Percentiles rank a stretch among this genome's conserved stretches.
Conservation (phyloP, 2,888 invertebrate species). For the Dryomyza anilis region DNA sequence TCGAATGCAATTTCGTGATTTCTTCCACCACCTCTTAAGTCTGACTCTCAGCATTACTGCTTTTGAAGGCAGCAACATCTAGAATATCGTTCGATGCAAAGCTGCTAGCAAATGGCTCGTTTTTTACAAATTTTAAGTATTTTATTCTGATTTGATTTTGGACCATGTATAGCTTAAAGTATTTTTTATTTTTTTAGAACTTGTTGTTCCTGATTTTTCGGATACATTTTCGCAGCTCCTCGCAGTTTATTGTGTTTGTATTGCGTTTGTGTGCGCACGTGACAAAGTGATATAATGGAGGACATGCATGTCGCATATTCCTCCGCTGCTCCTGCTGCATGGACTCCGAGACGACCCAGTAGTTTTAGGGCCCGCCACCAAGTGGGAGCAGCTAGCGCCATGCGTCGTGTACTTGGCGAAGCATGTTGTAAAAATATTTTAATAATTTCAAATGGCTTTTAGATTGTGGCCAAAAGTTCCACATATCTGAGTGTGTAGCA, state of each 20-base stretch:
- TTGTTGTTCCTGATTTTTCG: too few relatives aligned
- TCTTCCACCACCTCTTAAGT: too few relatives aligned
- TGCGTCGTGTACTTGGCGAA: not conserved
- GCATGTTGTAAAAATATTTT: slow-evolving; percentile 1
- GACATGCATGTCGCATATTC: not conserved
- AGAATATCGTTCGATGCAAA: too few relatives aligned
- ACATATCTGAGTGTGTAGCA: not conserved
- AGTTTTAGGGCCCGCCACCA: not conserved
- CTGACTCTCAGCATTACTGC: too few relatives aligned
- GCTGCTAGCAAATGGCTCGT: too few relatives aligned
- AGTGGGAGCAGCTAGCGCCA: not conserved
- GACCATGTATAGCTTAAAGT: too few relatives aligned
- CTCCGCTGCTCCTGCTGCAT: not conserved
- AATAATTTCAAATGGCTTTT: slow-evolving; percentile 12
- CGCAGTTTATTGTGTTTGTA: not conserved
- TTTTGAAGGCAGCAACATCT: too few relatives aligned
- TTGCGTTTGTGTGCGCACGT: not conserved
- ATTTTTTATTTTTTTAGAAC: too few relatives aligned
- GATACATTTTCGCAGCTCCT: not conserved
- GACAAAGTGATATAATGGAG: not conserved
- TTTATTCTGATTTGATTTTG: too few relatives aligned
- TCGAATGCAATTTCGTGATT: too few relatives aligned
- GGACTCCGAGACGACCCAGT: not conserved
- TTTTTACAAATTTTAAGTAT: too few relatives aligned
- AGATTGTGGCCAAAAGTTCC: slow-evolving; percentile 10